phyloP scores from a whole-genome alignment of 2,888 invertebrate species.

The Tenthredo amoena region DNA sequence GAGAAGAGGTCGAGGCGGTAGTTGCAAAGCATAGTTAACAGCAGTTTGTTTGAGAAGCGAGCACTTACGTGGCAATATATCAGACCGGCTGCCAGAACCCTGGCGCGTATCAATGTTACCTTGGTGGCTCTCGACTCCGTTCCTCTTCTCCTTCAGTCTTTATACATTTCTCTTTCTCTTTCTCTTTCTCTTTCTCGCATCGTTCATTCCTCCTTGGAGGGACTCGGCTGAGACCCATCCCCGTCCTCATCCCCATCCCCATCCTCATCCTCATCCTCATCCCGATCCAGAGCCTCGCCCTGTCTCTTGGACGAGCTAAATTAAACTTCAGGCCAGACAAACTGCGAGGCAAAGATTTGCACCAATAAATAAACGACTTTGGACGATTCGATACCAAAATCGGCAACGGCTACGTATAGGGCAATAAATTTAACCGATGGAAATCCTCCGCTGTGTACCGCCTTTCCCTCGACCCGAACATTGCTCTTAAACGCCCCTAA shows the following conservation, averaged over 20 bases:
- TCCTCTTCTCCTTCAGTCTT: constrained; percentile 29
- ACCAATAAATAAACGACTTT: constrained; percentile 68
- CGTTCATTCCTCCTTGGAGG: constrained; percentile 46
- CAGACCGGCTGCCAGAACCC: constrained; percentile 53
- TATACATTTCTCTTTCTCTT: constrained; percentile 11
- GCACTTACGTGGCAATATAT: constrained; percentile 55
- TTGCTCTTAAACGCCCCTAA: not conserved
- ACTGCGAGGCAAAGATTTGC: constrained; percentile 60
- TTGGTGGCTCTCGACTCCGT: constrained; percentile 40
- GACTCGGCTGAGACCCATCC: constrained; percentile 20
- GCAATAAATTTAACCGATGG: constrained; percentile 62
- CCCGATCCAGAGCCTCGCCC: constrained; percentile 10
- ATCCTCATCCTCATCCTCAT: constrained; percentile 3
- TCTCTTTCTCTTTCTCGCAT: constrained; percentile 27
- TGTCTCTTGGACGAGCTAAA: constrained; percentile 57
- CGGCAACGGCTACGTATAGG: constrained; percentile 60
- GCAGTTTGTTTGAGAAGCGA: constrained; percentile 54
- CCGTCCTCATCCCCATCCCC: not conserved
- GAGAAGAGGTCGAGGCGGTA: constrained; percentile 48
- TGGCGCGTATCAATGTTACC: constrained; percentile 52
- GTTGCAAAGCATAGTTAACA: constrained; percentile 53
- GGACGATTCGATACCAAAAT: constrained; percentile 65
- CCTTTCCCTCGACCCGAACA: not conserved
- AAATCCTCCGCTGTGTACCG: constrained; percentile 41
- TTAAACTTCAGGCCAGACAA: constrained; percentile 65